Evolutionary conservation across 2,113 vertebrate species (phyloP).

Genomic region (Eubucco bourcierii): DNA sequence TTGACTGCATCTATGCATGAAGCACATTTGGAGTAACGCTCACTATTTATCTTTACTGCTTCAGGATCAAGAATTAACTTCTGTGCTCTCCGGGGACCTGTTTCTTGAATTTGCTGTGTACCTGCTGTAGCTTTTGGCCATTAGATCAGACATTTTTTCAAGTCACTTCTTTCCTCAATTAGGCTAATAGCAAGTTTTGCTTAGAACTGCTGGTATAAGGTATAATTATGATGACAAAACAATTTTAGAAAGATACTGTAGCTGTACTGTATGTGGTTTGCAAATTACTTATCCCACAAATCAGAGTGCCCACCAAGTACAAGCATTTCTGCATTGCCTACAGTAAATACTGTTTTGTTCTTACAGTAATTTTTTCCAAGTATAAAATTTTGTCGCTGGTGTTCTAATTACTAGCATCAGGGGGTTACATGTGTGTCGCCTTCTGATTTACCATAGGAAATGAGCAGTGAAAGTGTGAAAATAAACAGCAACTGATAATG

Average conservation of each 20-base stretch:
- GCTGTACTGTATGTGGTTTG: background rate
- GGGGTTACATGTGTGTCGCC: background rate
- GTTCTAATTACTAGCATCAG: background rate
- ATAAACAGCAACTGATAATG: background rate
- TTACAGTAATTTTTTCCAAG: background rate
- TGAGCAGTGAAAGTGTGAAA: background rate
- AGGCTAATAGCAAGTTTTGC: constrained; percentile 54
- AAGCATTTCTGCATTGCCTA: background rate
- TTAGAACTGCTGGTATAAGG: constrained; percentile 10
- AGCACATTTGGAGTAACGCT: background rate
- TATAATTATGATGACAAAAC: constrained; percentile 54
- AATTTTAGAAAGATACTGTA: constrained; percentile 6
- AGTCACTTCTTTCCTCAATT: constrained; percentile 16
- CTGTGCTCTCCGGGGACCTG: background rate
- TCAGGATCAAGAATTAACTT: background rate
- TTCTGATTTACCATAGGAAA: background rate
- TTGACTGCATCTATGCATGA: background rate
- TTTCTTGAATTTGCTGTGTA: background rate
- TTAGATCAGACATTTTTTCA: background rate
- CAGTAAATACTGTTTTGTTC: background rate
- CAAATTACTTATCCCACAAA: constrained; percentile 5
- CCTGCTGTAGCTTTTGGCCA: background rate
- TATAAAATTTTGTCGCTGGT: background rate
- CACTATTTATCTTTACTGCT: background rate
- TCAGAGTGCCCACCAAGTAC: background rate